These are phyloP conservation scores for Clarias gariepinus DNA, from an alignment of 2,113 vertebrate genomes.

Conservation along the genomic window DNA sequence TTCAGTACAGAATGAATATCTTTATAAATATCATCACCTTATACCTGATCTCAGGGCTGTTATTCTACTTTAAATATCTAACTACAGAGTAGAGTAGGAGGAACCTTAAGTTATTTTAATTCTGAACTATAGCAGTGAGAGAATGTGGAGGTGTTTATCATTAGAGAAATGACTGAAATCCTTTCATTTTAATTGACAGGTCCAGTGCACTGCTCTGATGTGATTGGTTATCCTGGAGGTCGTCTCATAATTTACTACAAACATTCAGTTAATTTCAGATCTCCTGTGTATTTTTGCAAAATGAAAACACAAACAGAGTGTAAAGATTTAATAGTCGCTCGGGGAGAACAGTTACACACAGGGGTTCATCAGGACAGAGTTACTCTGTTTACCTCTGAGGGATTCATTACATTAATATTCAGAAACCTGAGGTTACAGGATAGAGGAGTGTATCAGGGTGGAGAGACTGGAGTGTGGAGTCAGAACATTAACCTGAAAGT, in stretches of 20 bases:
- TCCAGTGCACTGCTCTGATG: not conserved
- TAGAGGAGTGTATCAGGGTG: constrained; percentile 5
- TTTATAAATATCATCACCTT: constrained; percentile 24
- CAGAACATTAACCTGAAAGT: no score
- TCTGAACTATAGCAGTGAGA: not conserved
- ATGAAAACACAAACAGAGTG: not conserved
- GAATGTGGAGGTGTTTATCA: not conserved
- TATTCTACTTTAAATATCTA: not conserved
- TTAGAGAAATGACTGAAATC: not conserved
- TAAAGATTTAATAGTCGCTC: not conserved
- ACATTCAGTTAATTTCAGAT: fast-evolving
- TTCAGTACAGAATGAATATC: constrained; percentile 30
- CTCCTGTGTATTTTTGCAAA: constrained; percentile 15
- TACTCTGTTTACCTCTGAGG: not conserved
- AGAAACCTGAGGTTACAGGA: constrained; percentile 19
- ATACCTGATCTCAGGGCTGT: constrained; percentile 42
- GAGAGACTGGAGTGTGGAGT: not conserved
- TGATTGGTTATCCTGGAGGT: constrained; percentile 14
- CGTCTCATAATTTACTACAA: not conserved
- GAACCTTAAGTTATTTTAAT: not conserved
- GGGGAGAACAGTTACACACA: no score
- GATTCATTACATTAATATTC: constrained; percentile 3
- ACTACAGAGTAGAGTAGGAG: not conserved
- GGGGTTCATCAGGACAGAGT: not conserved
- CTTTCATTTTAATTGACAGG: not conserved